These are phyloP conservation scores for Aeoliscus strigatus DNA, from an alignment of 2,797 vertebrate genomes.

Conservation along the genomic window DNA sequence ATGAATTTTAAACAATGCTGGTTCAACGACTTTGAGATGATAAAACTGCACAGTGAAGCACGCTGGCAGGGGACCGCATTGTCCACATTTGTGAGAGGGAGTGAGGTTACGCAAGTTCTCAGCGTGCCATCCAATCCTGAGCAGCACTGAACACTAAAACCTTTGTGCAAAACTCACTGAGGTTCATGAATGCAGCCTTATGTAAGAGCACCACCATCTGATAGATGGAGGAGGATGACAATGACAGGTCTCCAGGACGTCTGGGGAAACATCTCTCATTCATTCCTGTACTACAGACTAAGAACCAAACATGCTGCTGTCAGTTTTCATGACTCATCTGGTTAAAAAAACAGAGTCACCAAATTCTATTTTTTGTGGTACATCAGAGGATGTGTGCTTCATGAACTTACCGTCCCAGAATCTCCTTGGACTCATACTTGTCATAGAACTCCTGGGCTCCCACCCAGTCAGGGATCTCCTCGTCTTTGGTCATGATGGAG, in stretches of 20 bases:
- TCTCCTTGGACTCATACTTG: constrained; percentile 94
- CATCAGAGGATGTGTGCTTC: not conserved
- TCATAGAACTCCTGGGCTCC: constrained; percentile 90
- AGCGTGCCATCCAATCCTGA: not conserved
- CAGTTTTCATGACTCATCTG: not conserved
- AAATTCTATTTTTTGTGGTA: not conserved
- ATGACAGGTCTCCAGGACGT: constrained; percentile 31
- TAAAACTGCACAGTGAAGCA: constrained; percentile 9
- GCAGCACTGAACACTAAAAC: constrained; percentile 24
- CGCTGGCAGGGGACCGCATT: constrained; percentile 18
- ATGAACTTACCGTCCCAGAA: constrained; percentile 86
- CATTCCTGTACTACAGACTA: no score
- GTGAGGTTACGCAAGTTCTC: constrained; percentile 32
- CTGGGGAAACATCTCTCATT: constrained; percentile 18
- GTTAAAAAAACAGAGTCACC: not conserved
- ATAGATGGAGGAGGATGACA: constrained; percentile 44
- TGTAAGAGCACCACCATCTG: constrained; percentile 41
- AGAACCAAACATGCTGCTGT: not conserved
- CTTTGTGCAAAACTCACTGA: constrained; percentile 37
- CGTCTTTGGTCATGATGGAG: constrained; percentile 85
- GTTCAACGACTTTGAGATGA: no score
- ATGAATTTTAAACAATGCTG: no score
- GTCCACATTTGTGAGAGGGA: constrained; percentile 27
- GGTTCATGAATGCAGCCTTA: constrained; percentile 35
- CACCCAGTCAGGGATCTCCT: constrained; percentile 84